Base-by-base conservation (phyloP, 2,888 invertebrate genomes). In the Elaeidobius kamerunicus region DNA sequence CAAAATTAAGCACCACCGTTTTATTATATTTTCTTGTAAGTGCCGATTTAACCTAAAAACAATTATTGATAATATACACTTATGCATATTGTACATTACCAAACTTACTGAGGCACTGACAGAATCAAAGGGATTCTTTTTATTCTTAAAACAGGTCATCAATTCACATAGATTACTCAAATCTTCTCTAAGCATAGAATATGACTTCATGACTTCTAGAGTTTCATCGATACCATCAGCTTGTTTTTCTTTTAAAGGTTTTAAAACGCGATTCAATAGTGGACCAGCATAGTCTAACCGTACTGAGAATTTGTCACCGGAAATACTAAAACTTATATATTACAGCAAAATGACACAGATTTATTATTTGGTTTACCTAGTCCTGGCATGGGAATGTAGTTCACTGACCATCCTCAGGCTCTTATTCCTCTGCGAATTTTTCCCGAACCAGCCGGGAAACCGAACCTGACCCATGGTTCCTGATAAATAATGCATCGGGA, bases 401-500 rank as follows among this genome's bases (percentile, higher is more conserved):
- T 94, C 92, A 71, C 88, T 88, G 9, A 88, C 75, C 39, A 95
- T 76, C 15, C 96, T 78, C 38, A 85, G 83, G 68, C 88, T 84
- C 75, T 97, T 98, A 58, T 75, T 83, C 14, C 80, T 76, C 57
- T 83, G 85, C 0, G 98, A 97, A 76, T 96, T 92, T 74, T 93
- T 93, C 1, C 99, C 99, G 46, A 99, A 82, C 97, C 98, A 99
- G 30, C 81, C 76, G 2, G 99, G 99, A 73, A 99, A 99, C 67
- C 87, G 85, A 15, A 95, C 87, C 0, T 82, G 84, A 0, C 79
- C 76, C 52, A 95, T 72, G 66, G 85, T 80, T 0, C 98, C 98
- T 18, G 85, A 79, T 82, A 98, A 82, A 47, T 82, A 76, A 63
- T 87, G 81, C 0, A 97, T 95, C 0, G 98, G 98, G 48, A 97